These are phyloP conservation scores for Epinephelus cyanopodus DNA, from an alignment of 2,113 vertebrate species.

Conservation along the genomic window DNA sequence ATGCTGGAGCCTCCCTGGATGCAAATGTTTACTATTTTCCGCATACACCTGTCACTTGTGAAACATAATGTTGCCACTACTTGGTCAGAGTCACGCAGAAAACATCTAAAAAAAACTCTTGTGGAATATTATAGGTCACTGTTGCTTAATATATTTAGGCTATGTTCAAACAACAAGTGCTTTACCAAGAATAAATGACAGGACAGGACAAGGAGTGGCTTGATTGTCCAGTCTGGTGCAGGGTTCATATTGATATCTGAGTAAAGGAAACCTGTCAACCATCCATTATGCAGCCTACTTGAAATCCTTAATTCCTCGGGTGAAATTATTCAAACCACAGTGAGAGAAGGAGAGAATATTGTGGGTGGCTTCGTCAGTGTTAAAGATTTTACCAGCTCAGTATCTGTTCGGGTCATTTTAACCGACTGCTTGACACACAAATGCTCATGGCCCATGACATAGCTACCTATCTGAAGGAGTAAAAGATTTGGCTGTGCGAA, in stretches of 20 bases:
- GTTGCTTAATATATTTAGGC: not conserved
- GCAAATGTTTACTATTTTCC: no score
- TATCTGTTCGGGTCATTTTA: constrained; percentile 1
- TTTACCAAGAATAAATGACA: not conserved
- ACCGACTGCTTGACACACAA: not conserved
- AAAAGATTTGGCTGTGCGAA: not conserved
- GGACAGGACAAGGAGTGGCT: constrained; percentile 1
- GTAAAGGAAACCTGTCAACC: constrained; percentile 24
- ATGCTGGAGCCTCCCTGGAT: not conserved
- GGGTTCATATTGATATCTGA: not conserved
- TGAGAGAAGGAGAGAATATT: not conserved
- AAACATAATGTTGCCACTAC: not conserved
- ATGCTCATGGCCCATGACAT: not conserved
- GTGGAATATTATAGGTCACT: not conserved
- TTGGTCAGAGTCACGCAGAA: not conserved
- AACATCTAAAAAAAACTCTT: not conserved
- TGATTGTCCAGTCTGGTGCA: not conserved
- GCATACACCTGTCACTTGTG: not conserved
- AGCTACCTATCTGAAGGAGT: not conserved
- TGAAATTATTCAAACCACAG: constrained; percentile 27
- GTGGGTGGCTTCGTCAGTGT: not conserved
- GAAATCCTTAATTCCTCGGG: constrained; percentile 3
- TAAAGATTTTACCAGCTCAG: constrained; percentile 17
- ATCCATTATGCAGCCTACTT: not conserved
- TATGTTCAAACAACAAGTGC: not conserved